phyloP scores from a whole-genome alignment of 2,113 vertebrate species.

The Gavia stellata region DNA sequence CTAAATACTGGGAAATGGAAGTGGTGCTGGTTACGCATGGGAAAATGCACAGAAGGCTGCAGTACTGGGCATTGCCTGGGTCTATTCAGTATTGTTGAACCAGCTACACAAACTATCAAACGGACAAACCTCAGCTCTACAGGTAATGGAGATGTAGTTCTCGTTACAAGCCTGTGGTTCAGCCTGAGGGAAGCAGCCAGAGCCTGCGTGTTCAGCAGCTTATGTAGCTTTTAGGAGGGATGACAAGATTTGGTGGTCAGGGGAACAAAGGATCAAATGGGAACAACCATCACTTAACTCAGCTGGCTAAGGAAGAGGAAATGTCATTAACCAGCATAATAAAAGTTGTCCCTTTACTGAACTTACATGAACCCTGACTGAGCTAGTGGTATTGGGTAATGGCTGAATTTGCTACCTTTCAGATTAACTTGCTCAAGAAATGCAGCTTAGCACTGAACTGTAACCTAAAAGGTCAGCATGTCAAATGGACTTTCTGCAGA shows the following conservation, averaged over 20 bases:
- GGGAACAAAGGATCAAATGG: background rate
- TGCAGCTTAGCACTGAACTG: background rate
- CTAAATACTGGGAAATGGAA: background rate
- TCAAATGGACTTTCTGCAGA: background rate
- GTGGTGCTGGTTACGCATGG: background rate
- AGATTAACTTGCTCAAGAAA: background rate
- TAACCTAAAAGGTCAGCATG: background rate
- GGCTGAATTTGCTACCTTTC: background rate
- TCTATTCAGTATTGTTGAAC: background rate
- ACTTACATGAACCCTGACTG: background rate
- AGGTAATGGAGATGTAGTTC: background rate
- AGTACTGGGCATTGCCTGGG: background rate
- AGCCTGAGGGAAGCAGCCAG: background rate
- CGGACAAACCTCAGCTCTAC: background rate
- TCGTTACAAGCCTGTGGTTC: background rate
- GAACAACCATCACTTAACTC: background rate
- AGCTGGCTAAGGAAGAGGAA: background rate
- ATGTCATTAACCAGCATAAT: background rate
- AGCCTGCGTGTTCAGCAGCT: background rate
- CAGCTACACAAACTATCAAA: background rate
- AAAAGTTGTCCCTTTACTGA: slow-evolving; percentile 1
- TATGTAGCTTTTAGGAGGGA: background rate
- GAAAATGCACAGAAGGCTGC: background rate
- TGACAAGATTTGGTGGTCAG: background rate
- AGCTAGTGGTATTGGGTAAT: background rate